A percentile compares a stretch with the other conserved stretches of the same genome.
These are phyloP conservation scores for Teleogryllus occipitalis DNA, from an alignment of 1,140 invertebrate genomes.

Conservation along the genomic window DNA sequence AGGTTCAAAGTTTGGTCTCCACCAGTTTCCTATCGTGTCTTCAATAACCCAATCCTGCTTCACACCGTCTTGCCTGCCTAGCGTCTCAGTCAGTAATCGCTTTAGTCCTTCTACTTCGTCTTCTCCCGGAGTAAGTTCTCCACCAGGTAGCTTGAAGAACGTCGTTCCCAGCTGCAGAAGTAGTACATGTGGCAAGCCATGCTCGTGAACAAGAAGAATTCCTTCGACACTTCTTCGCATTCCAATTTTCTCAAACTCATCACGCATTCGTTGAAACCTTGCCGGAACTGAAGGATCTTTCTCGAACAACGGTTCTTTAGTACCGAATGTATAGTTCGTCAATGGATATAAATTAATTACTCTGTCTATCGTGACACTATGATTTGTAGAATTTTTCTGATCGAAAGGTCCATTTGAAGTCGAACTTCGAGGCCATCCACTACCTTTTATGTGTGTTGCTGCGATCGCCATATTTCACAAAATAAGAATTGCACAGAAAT, in stretches of 20 bases:
- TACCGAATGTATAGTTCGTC: constrained; percentile 99
- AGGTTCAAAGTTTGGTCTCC: constrained; percentile 99
- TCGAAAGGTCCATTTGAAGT: neutral
- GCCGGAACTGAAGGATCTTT: constrained; percentile 98
- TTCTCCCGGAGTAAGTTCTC: constrained; percentile 93
- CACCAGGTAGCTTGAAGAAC: constrained; percentile 98
- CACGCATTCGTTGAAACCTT: constrained; percentile 94
- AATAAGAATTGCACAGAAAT: too few species aligned
- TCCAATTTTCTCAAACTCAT: constrained; percentile 97
- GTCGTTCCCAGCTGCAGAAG: constrained; percentile 95
- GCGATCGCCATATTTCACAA: neutral
- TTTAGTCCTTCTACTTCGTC: constrained; percentile 98
- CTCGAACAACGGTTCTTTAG: constrained; percentile 97
- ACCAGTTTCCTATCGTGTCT: constrained; percentile 99
- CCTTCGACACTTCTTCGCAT: constrained; percentile 96
- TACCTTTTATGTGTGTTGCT: neutral
- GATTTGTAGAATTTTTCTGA: neutral
- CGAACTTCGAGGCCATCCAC: neutral
- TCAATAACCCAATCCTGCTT: constrained; percentile 97
- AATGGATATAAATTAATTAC: constrained; percentile 62
- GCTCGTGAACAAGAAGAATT: constrained; percentile 95
- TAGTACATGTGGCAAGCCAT: constrained; percentile 94
- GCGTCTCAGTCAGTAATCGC: constrained; percentile 83
- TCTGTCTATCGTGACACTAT: constrained; percentile 50
- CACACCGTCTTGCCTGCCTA: constrained; percentile 93